A percentile compares a stretch with the other conserved stretches of the same genome.
Conservation (phyloP, 2,888 invertebrate genomes). For the Rosalia funebris region DNA sequence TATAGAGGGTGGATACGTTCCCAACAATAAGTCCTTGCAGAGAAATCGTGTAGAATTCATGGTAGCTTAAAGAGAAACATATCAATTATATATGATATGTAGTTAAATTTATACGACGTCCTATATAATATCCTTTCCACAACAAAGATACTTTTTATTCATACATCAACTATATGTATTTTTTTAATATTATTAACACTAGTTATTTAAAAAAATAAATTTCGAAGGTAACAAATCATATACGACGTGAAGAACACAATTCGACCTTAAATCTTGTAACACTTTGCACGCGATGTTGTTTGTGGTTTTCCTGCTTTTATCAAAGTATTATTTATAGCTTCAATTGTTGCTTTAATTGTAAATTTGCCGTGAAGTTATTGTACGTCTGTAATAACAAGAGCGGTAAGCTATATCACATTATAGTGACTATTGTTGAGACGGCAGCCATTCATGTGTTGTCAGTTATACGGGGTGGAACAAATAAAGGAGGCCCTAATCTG, state of each 20-base stretch:
- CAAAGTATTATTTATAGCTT: not conserved
- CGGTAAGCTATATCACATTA: not conserved
- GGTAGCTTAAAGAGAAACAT: no score
- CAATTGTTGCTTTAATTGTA: conserved; percentile 9
- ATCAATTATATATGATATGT: no score
- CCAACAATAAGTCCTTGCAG: no score
- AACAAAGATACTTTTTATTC: no score
- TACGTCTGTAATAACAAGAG: not conserved
- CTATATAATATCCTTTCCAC: no score
- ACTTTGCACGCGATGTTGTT: conserved; percentile 3
- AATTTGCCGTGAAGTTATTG: not conserved
- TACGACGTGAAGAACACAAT: not conserved
- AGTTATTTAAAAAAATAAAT: not conserved
- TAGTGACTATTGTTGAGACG: not conserved
- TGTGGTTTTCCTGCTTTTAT: conserved; percentile 6
- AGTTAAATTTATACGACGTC: no score
- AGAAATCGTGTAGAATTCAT: no score
- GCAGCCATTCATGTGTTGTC: no score
- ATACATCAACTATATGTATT: conserved; percentile 58
- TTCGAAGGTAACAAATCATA: not conserved
- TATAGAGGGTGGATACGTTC: no score
- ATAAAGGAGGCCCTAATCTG: no score
- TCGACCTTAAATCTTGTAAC: no score
- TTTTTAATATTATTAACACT: conserved; percentile 57
- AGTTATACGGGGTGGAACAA: no score